A percentile compares a stretch with the other conserved stretches of the same genome.
These are phyloP conservation scores for Litoditis marina DNA, from an alignment of 2,888 invertebrate species.

Conservation along the genomic window DNA sequence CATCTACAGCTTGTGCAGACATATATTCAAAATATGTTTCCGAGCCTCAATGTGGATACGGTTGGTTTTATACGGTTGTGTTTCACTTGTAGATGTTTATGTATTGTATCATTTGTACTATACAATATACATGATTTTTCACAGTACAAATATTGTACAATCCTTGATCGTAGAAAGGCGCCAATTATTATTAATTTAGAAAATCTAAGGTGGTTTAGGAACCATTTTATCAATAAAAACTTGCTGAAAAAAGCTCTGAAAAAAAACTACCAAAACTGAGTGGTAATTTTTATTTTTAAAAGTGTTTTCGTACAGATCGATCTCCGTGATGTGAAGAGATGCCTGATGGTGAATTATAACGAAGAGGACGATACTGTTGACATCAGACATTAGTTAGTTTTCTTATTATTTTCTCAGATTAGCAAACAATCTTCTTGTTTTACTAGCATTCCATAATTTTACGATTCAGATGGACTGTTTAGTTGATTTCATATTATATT, in stretches of 20 bases:
- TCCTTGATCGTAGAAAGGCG: too few relatives aligned
- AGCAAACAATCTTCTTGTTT: background rate
- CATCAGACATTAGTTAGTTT: slow-evolving; percentile 79
- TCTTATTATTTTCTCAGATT: background rate
- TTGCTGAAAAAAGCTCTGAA: too few relatives aligned
- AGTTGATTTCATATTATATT: too few relatives aligned
- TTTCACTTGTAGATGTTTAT: background rate
- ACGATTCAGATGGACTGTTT: too few relatives aligned
- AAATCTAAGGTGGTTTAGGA: too few relatives aligned
- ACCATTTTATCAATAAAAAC: too few relatives aligned
- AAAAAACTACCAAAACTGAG: background rate
- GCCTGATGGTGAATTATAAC: slow-evolving; percentile 86
- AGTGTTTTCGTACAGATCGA: slow-evolving; percentile 71
- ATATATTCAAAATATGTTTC: slow-evolving; percentile 98
- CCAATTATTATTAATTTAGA: too few relatives aligned
- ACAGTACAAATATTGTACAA: too few relatives aligned
- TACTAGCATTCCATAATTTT: too few relatives aligned
- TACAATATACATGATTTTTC: too few relatives aligned
- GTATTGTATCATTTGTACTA: too few relatives aligned
- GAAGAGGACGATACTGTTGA: slow-evolving; percentile 79
- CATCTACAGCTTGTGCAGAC: slow-evolving; percentile 87
- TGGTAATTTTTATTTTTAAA: background rate
- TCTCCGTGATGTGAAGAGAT: slow-evolving; percentile 80
- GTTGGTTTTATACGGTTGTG: slow-evolving; percentile 67
- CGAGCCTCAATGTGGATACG: slow-evolving; percentile 86